phyloP scores from a whole-genome alignment of 2,113 vertebrate species.

The Ceyx melanurus region DNA sequence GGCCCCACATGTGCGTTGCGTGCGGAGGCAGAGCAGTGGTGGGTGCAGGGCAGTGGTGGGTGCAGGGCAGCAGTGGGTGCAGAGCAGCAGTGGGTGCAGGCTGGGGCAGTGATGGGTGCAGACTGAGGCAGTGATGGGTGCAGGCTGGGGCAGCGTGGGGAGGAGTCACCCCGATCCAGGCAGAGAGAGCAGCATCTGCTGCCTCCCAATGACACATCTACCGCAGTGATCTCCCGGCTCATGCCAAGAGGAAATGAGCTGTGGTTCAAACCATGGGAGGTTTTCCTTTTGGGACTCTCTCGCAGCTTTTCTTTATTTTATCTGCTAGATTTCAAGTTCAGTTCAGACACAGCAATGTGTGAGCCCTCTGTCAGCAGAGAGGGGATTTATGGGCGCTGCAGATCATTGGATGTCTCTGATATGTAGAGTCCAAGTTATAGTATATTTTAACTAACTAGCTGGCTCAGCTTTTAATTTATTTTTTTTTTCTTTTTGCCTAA shows the following conservation, averaged over 20 bases:
- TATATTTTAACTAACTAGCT: slow-evolving; percentile 48
- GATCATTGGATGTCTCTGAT: not conserved
- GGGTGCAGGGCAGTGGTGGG: not conserved
- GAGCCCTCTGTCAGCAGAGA: slow-evolving; percentile 19
- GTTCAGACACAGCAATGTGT: slow-evolving; percentile 39
- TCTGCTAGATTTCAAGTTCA: slow-evolving; percentile 45
- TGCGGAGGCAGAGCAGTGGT: not conserved
- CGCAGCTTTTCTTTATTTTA: not conserved
- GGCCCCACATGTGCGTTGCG: fast-evolving
- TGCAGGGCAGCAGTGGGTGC: no score
- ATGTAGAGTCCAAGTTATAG: slow-evolving; percentile 1
- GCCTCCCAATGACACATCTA: not conserved
- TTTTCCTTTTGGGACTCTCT: slow-evolving; percentile 18
- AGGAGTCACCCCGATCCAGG: no score
- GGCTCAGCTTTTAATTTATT: slow-evolving; percentile 24
- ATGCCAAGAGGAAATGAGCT: slow-evolving; percentile 41
- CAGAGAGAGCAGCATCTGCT: not conserved
- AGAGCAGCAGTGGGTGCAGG: no score
- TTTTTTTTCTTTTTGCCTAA: slow-evolving; percentile 23
- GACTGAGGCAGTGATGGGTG: no score
- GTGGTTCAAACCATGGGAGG: not conserved
- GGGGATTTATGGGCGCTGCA: slow-evolving; percentile 8
- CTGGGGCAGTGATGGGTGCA: no score
- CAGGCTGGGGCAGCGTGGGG: not conserved
- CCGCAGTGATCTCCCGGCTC: not conserved